Conservation (phyloP, 2,113 vertebrate genomes). For the Parotia lawesii region DNA sequence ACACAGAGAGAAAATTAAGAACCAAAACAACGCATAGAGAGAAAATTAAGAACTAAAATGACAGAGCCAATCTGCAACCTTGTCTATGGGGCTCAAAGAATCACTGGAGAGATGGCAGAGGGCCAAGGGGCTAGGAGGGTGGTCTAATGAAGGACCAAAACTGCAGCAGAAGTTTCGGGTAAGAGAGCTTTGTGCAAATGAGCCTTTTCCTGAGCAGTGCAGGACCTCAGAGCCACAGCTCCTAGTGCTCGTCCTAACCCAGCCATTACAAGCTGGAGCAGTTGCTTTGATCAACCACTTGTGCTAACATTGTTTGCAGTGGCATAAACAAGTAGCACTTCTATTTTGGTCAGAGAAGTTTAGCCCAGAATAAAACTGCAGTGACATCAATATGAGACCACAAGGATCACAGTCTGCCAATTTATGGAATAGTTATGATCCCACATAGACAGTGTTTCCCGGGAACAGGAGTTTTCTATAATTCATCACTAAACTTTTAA, state of each 20-base stretch:
- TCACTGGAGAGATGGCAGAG: neutral
- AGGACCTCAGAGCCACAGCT: neutral
- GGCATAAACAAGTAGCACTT: neutral
- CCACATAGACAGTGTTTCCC: neutral
- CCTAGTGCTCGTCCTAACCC: rapidly evolving
- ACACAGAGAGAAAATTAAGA: neutral
- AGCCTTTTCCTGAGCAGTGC: neutral
- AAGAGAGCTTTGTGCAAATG: neutral
- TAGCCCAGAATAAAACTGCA: neutral
- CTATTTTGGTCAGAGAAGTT: neutral
- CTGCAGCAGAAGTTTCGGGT: neutral
- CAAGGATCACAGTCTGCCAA: neutral
- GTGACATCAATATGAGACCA: neutral
- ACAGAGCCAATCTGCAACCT: neutral
- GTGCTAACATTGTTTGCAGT: neutral
- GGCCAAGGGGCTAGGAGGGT: neutral
- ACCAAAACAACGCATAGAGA: neutral
- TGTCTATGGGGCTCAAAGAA: neutral
- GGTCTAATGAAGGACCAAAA: neutral
- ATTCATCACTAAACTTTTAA: neutral
- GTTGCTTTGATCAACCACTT: neutral
- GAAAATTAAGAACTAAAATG: neutral
- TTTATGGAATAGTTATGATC: neutral
- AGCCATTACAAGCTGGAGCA: neutral
- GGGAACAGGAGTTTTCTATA: neutral